Evolutionary conservation across 2,888 invertebrate species (phyloP), one percentile per base, ranked within the genome.

Genomic region (Lochmaea capreae): DNA sequence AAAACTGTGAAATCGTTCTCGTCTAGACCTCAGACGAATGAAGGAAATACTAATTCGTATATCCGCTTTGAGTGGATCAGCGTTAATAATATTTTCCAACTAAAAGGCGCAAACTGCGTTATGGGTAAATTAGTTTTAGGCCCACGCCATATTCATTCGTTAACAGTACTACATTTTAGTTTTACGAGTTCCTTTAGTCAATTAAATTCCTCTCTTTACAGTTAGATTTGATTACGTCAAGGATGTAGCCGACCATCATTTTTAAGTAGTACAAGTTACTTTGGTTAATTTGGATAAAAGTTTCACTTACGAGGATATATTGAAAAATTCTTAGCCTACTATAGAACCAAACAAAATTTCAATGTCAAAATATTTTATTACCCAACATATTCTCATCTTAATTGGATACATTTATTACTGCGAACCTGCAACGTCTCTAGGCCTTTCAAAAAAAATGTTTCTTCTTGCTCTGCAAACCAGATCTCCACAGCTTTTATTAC

Each of bases 131-230:
- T 72, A 62, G 39, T 26, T n/a, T 54, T 10, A 33, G 18, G 52
- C 76, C 76, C 70, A 76, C 76, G 61, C 74, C 46, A 14, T 11
- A 4, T 66, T 72, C 63, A 65, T 71, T 69, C 68, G 72, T 67
- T 71, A 75, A 74, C 66, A 68, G 71, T 75, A 71, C 73, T 75
- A 71, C 73, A 73, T 73, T 77, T 77, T 61, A 26, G 52, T 75
- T 67, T 77, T 75, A 77, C 65, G 77, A 77, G 73, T 72, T 76
- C 72, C 72, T 72, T 76, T 72, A 73, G 74, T 70, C 61, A 72
- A 74, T 76, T 74, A 70, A 61, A 66, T 10, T 57, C 54, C 18
- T 74, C 68, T 71, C 68, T 72, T 69, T 66, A 65, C 68, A 67
- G 58, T 73, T 57, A 39, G 67, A 49, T 70, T 33, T 57, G 43